A percentile compares a stretch with the other conserved stretches of the same genome.
Evolutionary conservation across 2,797 vertebrate species (phyloP).

Genomic region (Esox lucius): DNA sequence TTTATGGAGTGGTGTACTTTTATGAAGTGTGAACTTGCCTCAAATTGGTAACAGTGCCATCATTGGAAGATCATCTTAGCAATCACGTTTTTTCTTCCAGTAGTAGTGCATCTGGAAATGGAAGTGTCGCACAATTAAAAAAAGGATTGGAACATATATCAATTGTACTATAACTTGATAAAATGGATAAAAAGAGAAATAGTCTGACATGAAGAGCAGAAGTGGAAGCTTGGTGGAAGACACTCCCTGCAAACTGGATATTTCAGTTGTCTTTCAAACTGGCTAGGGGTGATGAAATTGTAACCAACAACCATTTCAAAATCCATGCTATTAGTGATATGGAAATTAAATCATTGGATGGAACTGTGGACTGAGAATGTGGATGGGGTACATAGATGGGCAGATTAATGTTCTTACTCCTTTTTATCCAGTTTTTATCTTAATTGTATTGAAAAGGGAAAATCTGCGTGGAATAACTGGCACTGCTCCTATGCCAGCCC

Average conservation of each 20-base stretch:
- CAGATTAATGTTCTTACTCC: neutral
- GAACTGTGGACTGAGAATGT: conserved; percentile 6
- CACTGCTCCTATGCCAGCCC: neutral
- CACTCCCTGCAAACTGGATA: no score
- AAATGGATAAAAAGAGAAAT: no score
- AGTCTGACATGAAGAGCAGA: no score
- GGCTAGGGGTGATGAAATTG: neutral
- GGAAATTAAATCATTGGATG: conserved; percentile 14
- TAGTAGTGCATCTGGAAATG: neutral
- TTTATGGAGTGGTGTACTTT: conserved; percentile 40
- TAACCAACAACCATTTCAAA: neutral
- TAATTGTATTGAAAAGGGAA: neutral
- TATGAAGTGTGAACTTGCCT: neutral
- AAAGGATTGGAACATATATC: conserved; percentile 23
- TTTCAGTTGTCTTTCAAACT: no score
- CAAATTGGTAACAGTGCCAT: conserved; percentile 17
- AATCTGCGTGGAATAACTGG: neutral
- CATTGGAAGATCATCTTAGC: neutral
- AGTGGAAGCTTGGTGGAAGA: no score
- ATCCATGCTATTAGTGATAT: neutral
- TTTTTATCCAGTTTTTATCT: neutral
- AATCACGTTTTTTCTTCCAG: conserved; percentile 28
- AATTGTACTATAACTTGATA: neutral
- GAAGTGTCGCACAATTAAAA: neutral
- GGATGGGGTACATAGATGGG: neutral